Conservation (phyloP, 37 sponge, comb jelly and placozoan genomes). For the Haliclona indistincta region DNA sequence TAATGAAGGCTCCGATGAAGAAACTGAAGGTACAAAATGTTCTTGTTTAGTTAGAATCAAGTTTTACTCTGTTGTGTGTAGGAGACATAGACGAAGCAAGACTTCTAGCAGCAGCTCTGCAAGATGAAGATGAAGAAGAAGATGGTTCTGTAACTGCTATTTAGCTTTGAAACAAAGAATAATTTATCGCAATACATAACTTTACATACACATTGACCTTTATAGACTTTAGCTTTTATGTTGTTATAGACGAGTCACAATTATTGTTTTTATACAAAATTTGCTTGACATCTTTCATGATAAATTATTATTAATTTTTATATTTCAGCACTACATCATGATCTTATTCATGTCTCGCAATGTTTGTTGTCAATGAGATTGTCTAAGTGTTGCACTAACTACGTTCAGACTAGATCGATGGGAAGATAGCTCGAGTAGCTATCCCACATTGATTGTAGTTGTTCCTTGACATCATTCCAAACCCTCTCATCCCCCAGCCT, state of each 20-base stretch:
- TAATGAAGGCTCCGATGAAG: conserved; percentile 12
- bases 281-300: too few species aligned
- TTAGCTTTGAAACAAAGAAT: too few species aligned
- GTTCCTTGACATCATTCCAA: conserved; percentile 24
- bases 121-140: conserved; percentile 58
- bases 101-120: conserved; percentile 56
- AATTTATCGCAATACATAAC: too few species aligned
- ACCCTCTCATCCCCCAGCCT: conserved; percentile 21
- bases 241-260: too few species aligned
- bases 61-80: neutral
- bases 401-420: conserved; percentile 10
- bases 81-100: conserved; percentile 21
- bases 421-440: conserved; percentile 20
- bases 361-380: too few species aligned
- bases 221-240: too few species aligned
- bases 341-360: too few species aligned
- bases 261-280: too few species aligned
- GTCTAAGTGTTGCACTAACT: too few species aligned
- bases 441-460: conserved; percentile 37
- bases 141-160: conserved; percentile 67
- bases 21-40: conserved; percentile 49
- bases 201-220: too few species aligned
- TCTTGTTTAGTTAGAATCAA: neutral
- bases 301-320: too few species aligned
- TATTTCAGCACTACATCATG: too few species aligned